phyloP scores from a whole-genome alignment of 2,113 vertebrate genomes.

The Elanus axillaris region DNA sequence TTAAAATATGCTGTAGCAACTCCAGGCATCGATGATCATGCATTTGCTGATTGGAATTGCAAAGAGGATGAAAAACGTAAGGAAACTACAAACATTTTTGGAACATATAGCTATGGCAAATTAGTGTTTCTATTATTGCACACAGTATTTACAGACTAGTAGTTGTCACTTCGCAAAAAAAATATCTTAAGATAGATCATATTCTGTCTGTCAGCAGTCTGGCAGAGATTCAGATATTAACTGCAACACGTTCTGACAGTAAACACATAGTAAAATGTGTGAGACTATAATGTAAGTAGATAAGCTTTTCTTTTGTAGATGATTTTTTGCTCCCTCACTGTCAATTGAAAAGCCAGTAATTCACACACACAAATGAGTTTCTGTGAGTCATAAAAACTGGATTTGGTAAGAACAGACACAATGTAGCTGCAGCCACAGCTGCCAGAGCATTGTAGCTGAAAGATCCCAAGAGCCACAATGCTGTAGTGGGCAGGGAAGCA shows the following conservation, averaged over 20 bases:
- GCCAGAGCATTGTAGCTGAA: not conserved
- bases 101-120: conserved; percentile 13
- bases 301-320: conserved; percentile 24
- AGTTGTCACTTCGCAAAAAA: conserved; percentile 30
- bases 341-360: conserved; percentile 34
- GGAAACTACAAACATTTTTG: not conserved
- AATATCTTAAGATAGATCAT: conserved; percentile 14
- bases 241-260: conserved; percentile 32
- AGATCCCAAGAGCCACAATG: not conserved
- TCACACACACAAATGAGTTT: not conserved
- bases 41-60: not conserved
- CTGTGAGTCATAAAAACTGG: conserved; percentile 14
- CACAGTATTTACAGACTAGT: conserved; percentile 20
- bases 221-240: conserved; percentile 55
- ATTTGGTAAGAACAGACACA: not conserved
- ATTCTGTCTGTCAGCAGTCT: conserved; percentile 38
- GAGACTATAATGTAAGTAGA: conserved; percentile 39
- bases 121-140: conserved; percentile 32
- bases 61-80: not conserved
- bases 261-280: conserved; percentile 48
- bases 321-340: conserved; percentile 24
- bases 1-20: not conserved
- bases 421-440: not conserved
- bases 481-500: not conserved
- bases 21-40: not conserved